These are phyloP conservation scores for Pempheris klunzingeri DNA, from an alignment of 2,797 vertebrate genomes.

Conservation along the genomic window DNA sequence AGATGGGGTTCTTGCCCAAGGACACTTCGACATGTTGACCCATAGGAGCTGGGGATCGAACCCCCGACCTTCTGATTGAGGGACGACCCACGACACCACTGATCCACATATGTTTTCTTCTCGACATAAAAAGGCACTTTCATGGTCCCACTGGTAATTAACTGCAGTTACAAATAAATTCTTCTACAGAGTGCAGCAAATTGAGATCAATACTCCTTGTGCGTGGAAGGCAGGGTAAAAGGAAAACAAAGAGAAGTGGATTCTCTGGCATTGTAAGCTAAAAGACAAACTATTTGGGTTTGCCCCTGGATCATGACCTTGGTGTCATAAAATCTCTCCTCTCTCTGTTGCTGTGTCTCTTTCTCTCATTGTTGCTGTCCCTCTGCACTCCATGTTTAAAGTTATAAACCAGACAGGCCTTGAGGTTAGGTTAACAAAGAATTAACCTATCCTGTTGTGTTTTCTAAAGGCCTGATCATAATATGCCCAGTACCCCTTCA, in stretches of 20 bases:
- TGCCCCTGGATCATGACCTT: constrained; percentile 17
- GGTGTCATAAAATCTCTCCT: background rate
- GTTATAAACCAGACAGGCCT: constrained; percentile 6
- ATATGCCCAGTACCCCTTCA: constrained; percentile 33
- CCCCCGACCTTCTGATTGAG: too few relatives aligned
- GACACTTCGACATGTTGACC: too few relatives aligned
- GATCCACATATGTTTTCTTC: too few relatives aligned
- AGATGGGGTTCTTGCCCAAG: too few relatives aligned
- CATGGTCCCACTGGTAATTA: background rate
- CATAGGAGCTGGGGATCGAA: too few relatives aligned
- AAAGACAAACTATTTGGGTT: background rate
- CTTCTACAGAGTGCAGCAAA: background rate
- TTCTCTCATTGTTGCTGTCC: constrained; percentile 12
- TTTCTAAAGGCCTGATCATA: constrained; percentile 47
- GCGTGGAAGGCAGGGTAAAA: background rate
- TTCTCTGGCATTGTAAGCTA: background rate
- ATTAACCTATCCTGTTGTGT: constrained; percentile 19
- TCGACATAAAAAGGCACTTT: background rate
- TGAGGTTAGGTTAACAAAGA: constrained; percentile 24
- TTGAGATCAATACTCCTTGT: background rate
- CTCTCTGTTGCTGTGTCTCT: background rate
- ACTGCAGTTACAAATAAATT: background rate
- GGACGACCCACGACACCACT: too few relatives aligned
- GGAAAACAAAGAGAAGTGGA: background rate
- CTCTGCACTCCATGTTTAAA: background rate